These are phyloP conservation scores for Choloepus didactylus DNA, from an alignment of 2,797 vertebrate genomes.

Conservation along the genomic window DNA sequence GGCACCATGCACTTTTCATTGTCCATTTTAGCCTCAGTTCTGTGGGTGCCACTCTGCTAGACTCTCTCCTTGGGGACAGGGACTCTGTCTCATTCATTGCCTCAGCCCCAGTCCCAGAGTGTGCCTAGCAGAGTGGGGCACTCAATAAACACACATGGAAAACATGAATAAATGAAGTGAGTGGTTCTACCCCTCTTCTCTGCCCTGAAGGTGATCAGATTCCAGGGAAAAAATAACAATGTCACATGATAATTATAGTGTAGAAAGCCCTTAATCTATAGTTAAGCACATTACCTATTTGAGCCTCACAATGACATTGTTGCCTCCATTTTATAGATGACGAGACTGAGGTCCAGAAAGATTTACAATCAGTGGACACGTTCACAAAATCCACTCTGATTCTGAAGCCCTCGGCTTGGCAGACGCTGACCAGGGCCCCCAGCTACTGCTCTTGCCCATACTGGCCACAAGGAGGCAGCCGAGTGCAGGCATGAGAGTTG, in stretches of 20 bases:
- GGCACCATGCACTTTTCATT: rapidly evolving
- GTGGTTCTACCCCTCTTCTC: background rate
- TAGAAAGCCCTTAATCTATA: background rate
- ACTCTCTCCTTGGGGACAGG: background rate
- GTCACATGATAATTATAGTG: background rate
- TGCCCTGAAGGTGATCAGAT: background rate
- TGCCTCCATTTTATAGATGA: background rate
- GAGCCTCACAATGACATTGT: background rate
- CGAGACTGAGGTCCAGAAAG: background rate
- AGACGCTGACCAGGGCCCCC: too few relatives aligned
- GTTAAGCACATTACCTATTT: background rate
- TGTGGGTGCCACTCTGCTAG: background rate
- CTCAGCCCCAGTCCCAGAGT: background rate
- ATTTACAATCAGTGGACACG: background rate
- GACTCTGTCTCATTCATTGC: background rate
- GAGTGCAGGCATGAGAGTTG: background rate
- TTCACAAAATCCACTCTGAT: background rate
- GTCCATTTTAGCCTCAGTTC: background rate
- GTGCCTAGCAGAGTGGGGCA: background rate
- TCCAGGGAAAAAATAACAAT: background rate
- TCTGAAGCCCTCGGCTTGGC: background rate
- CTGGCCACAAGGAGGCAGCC: constrained; percentile 23
- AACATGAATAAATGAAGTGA: background rate
- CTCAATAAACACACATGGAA: background rate
- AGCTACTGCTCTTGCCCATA: background rate